Percentiles rank a stretch among this genome's conserved stretches.
Conservation (phyloP, 2,113 vertebrate species). For the Meriones unguiculatus region DNA sequence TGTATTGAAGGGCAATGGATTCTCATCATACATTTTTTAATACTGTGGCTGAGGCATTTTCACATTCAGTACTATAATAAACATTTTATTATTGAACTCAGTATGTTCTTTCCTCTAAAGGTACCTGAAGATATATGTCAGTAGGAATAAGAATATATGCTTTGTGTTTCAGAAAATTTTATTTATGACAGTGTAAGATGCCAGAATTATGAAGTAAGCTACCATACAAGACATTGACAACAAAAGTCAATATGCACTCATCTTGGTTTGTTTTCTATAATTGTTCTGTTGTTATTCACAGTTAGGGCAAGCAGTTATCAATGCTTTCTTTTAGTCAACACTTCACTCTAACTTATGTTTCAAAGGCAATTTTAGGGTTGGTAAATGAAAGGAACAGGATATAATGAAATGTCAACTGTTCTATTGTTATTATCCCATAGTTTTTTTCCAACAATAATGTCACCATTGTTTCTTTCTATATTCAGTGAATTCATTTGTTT, state of each 20-base stretch:
- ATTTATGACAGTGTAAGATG: slow-evolving; percentile 59
- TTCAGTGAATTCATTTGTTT: background rate
- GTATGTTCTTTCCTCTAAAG: slow-evolving; percentile 71
- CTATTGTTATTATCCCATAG: background rate
- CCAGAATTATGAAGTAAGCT: slow-evolving; percentile 51
- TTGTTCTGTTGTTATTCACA: slow-evolving; percentile 46
- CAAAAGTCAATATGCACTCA: slow-evolving; percentile 34
- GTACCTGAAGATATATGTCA: slow-evolving; percentile 66
- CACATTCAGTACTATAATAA: slow-evolving; percentile 70
- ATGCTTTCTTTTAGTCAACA: slow-evolving; percentile 31
- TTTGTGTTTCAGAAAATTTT: slow-evolving; percentile 59
- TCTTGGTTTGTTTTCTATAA: background rate
- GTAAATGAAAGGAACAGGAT: slow-evolving; percentile 46
- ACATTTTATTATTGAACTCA: slow-evolving; percentile 78
- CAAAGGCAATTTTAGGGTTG: slow-evolving; percentile 56
- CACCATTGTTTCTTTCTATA: background rate
- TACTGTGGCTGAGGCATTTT: slow-evolving; percentile 69
- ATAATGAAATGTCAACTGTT: background rate
- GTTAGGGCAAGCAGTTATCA: background rate
- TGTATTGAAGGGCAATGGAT: slow-evolving; percentile 61
- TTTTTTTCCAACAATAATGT: slow-evolving; percentile 21
- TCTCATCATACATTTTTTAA: slow-evolving; percentile 77
- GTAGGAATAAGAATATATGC: slow-evolving; percentile 67
- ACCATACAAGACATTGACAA: slow-evolving; percentile 55
- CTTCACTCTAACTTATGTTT: slow-evolving; percentile 1